Evolutionary conservation across 2,113 vertebrate species (phyloP).

Genomic region (Proteles cristata): DNA sequence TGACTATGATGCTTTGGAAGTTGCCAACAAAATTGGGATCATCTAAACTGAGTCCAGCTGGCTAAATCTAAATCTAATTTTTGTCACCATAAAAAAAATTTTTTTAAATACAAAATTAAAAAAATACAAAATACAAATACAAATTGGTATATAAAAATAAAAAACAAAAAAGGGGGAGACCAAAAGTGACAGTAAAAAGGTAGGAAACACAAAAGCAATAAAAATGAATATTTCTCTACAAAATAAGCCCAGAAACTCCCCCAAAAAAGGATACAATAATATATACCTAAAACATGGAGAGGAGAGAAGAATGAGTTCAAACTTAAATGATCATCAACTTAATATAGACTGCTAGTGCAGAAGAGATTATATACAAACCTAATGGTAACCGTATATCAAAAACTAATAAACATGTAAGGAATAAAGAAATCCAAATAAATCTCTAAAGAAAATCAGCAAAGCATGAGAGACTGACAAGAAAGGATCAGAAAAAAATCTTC

Average conservation of each 20-base stretch:
- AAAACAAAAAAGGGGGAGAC: neutral
- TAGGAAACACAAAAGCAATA: neutral
- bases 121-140: no score
- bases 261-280: neutral
- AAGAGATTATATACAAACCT: neutral
- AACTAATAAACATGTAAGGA: neutral
- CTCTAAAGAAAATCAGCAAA: neutral
- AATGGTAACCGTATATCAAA: neutral
- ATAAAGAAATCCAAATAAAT: neutral
- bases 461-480: neutral
- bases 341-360: neutral
- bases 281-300: neutral
- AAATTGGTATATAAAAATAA: no score
- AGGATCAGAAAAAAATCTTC: neutral
- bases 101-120: no score
- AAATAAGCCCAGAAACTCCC: neutral
- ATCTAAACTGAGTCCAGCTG: no score
- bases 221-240: neutral
- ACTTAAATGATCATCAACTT: neutral
- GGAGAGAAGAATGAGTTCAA: neutral
- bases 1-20: no score
- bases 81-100: no score
- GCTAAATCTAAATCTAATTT: no score
- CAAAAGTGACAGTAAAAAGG: neutral
- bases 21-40: no score